Percentiles rank a stretch among this genome's conserved stretches.
These are phyloP conservation scores for Phengaris alcon DNA, from an alignment of 2,888 invertebrate genomes.

Conservation along the genomic window DNA sequence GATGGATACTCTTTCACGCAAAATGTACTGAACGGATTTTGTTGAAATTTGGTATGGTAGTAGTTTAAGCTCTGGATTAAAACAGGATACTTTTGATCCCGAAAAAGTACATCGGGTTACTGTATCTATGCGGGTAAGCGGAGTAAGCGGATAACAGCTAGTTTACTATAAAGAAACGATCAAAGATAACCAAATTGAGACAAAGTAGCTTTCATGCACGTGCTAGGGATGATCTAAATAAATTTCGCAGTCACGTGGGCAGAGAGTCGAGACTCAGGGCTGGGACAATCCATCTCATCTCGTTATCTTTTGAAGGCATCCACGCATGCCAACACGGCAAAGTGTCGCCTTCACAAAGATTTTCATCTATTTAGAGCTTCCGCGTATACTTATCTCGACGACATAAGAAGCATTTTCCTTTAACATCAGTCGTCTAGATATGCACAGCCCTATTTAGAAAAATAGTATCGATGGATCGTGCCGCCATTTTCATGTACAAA, in stretches of 20 bases:
- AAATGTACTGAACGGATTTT: no score
- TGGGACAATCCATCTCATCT: slow-evolving; percentile 50
- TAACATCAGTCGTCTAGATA: slow-evolving; percentile 33
- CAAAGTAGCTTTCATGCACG: slow-evolving; percentile 32
- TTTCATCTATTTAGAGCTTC: slow-evolving; percentile 51
- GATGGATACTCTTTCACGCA: no score
- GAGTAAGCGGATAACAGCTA: no score
- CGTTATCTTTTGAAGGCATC: slow-evolving; percentile 67
- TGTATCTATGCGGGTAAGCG: no score
- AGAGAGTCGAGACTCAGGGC: slow-evolving; percentile 40
- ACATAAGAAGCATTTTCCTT: slow-evolving; percentile 36
- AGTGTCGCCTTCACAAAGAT: slow-evolving; percentile 50
- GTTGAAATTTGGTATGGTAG: no score
- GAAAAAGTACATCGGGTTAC: no score
- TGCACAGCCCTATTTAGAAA: slow-evolving; percentile 52
- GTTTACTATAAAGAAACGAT: slow-evolving; percentile 18
- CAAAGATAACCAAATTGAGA: slow-evolving; percentile 30
- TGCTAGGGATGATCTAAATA: slow-evolving; percentile 38
- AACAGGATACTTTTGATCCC: no score
- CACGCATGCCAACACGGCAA: slow-evolving; percentile 43
- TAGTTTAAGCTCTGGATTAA: no score
- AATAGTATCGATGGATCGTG: slow-evolving; percentile 55
- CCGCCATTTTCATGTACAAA: slow-evolving; percentile 48
- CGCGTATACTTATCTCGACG: slow-evolving; percentile 35
- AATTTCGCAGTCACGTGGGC: slow-evolving; percentile 41